These are phyloP conservation scores for Caenorhabditis zanzibari DNA, from an alignment of 2,888 invertebrate species.

Conservation along the genomic window DNA sequence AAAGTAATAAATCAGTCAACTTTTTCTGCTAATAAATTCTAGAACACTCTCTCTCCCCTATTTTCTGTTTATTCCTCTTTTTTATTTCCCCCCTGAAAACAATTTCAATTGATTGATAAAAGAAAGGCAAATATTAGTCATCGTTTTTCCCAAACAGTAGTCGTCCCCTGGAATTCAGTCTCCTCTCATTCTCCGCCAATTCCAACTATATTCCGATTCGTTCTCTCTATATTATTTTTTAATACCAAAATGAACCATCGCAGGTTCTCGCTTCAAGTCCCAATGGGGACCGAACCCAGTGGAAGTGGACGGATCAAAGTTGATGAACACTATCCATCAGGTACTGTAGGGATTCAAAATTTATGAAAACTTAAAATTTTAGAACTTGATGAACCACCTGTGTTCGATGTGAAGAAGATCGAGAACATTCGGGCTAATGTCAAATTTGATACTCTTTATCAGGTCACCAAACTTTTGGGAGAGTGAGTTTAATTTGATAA, in stretches of 20 bases:
- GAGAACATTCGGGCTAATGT: conserved; percentile 78
- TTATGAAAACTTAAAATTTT: conserved; percentile 5
- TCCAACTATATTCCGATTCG: not conserved
- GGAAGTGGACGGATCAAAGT: conserved; percentile 70
- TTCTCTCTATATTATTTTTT: not conserved
- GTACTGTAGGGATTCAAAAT: conserved; percentile 7
- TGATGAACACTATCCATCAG: conserved; percentile 71
- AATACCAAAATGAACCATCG: conserved; percentile 46
- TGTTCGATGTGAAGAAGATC: conserved; percentile 78
- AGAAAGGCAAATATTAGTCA: conserved; percentile 57
- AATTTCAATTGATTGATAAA: conserved; percentile 32
- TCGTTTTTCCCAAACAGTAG: conserved; percentile 48
- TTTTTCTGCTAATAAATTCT: no score
- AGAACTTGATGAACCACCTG: conserved; percentile 80
- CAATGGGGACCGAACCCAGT: conserved; percentile 70
- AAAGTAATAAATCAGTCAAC: no score
- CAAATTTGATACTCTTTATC: conserved; percentile 79
- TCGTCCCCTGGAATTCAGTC: conserved; percentile 21
- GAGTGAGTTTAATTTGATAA: conserved; percentile 71
- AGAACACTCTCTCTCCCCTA: not conserved
- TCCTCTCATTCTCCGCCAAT: not conserved
- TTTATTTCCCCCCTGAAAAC: conserved; percentile 18
- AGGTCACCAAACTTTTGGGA: conserved; percentile 77
- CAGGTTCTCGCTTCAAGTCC: conserved; percentile 69
- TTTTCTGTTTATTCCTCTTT: not conserved